A percentile compares a stretch with the other conserved stretches of the same genome.
Evolutionary conservation across 2,888 invertebrate genomes (phyloP).

Genomic region (Heliconius erato): DNA sequence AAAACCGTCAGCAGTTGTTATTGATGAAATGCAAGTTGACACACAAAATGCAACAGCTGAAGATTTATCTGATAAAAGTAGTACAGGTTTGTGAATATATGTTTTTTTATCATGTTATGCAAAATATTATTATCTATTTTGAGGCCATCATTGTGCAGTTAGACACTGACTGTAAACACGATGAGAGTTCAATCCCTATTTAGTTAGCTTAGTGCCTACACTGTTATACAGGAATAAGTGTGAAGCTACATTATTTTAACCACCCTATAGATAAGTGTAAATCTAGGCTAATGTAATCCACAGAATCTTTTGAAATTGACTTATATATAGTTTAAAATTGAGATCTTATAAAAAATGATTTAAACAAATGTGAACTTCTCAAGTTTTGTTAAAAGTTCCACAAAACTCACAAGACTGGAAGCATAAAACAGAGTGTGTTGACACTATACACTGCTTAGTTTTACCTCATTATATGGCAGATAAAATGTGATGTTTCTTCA

Average conservation of each 20-base stretch:
- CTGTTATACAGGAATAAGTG: not conserved
- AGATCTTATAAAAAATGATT: not conserved
- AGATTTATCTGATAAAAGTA: conserved; percentile 79
- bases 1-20: conserved; percentile 57
- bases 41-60: conserved; percentile 74
- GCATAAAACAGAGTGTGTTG: too few relatives aligned
- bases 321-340: not conserved
- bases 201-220: not conserved
- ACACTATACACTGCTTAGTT: too few relatives aligned
- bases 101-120: not conserved
- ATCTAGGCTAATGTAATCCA: not conserved
- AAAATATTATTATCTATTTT: not conserved
- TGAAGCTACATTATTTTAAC: not conserved
- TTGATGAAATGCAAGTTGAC: conserved; percentile 81
- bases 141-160: not conserved
- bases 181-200: not conserved
- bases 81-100: conserved; percentile 59
- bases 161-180: not conserved
- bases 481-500: too few relatives aligned
- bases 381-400: too few relatives aligned
- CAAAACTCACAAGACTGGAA: too few relatives aligned
- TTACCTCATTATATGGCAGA: too few relatives aligned
- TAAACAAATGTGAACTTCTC: not conserved
- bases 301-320: not conserved
- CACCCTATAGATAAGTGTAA: not conserved